Base-by-base conservation (phyloP, 2,113 vertebrate genomes). In the Gopherus flavomarginatus region DNA sequence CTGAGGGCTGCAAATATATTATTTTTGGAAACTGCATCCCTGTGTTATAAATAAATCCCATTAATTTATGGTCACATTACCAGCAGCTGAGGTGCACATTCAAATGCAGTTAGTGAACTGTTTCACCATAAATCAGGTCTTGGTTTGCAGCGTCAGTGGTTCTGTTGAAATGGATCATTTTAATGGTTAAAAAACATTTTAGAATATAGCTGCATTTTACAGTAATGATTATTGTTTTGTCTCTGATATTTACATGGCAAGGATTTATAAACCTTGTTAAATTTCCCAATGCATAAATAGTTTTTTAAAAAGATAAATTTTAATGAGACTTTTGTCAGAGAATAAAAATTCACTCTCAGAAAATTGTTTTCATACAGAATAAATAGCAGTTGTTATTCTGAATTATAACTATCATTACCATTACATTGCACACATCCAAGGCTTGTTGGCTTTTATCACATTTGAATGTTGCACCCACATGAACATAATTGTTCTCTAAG, bases 11-110 rank as follows among this genome's bases (percentile, higher is more conserved):
- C 0, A 1, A 79, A 26, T 38, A 72, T 11, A 72, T 53, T 82
- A 3, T 38, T 47, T 82, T 75, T 31, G 81, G 31, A 89, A 95
- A 85, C 85, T 1, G 6, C 81, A 92, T 91, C 8, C 84, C 89
- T 90, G 11, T 65, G 81, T 47, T 27, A 42, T 90, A 84, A 14
- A 35, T 62, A 88, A 42, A 10, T 96, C 1, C 0, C 47, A 81
- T 29, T 89, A 72, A 81, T 88, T 83, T 79, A 87, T 72, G 54
- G 5, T 21, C 24, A 31, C 77, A 69, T 78, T 72, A 8, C 14
- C 57, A 47, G 35, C 1, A 89, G 12, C 0, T 78, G 49, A 87
- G 92, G 8, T 9, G 81, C 4, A 14, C 2, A 75, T 13, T 65
- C 35, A 94, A 88, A 89, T n/a, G 11, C 1, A 88, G 4, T 56